Evolutionary conservation across 2,113 vertebrate species (phyloP), one percentile per base, ranked within the genome.

Genomic region (Craseonycteris thonglongyai): DNA sequence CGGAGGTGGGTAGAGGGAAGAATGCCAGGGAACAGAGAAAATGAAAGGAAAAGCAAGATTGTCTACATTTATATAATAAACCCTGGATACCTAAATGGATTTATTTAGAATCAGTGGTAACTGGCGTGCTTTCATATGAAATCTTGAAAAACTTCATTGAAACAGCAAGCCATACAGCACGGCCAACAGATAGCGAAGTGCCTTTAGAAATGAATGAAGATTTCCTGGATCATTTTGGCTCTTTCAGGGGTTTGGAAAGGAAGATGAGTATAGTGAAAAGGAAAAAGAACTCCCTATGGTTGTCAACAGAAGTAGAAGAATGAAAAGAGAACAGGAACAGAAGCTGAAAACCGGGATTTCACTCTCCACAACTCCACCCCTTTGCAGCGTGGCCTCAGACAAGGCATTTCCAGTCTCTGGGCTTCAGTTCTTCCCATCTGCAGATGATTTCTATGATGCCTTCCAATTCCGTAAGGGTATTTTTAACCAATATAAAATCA

Each of bases 1-100:
- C 38, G 38, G 59, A 91, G 83, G 51, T 24, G 68, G 45, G 16
- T 78, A 30, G 47, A 84, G 19, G 59, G 38, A 82, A 80, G 47
- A 88, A 83, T 74, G 72, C 71, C 54, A 85, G 26, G 74, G 74
- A 76, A 89, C 3, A 51, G 38, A 94, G 19, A 80, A 58, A 65
- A 84, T 51, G 58, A 45, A 12, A 86, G 28, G 38, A 24, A 80
- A 75, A 88, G 66, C 35, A 78, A 78, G 16, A n/a, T 30, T 80
- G 59, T 88, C 45, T 81, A 0, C 76, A 80, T 96, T 95, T 95
- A 88, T n/a, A n/a, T n/a, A n/a, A n/a, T 78, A 94, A 92, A 85
- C 58, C 24, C 28, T 11, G 30, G 63, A 65, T 71, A 40, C n/a
- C 26, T 83, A 90, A 68, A 65, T 38, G 18, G 26, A 82, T 63